Percentiles rank a stretch among this genome's conserved stretches.
Evolutionary conservation across 1,140 invertebrate genomes (phyloP).

Genomic region (Zaprionus africanus): DNA sequence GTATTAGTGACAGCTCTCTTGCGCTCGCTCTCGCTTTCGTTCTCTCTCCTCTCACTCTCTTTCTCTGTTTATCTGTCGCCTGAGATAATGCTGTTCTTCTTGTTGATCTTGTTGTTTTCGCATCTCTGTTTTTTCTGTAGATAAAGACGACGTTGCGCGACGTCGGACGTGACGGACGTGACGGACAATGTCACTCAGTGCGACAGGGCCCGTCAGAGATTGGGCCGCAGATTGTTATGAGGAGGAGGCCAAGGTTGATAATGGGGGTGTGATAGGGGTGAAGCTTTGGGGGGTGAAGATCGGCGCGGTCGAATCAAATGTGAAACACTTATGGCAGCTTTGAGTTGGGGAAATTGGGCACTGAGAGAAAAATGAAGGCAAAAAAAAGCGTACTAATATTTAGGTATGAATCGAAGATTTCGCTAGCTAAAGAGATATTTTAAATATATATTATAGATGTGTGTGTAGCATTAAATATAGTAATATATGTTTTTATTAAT

Average conservation of each 20-base stretch:
- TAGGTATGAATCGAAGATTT: too few relatives aligned
- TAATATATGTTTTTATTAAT: too few relatives aligned
- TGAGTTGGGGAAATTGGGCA: not conserved
- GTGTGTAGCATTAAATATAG: too few relatives aligned
- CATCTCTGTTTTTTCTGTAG: not conserved
- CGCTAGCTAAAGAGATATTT: too few relatives aligned
- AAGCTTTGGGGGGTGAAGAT: not conserved
- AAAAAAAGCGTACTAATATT: too few relatives aligned
- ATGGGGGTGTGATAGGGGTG: not conserved
- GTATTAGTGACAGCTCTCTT: constrained; percentile 54
- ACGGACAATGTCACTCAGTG: constrained; percentile 5
- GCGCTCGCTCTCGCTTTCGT: constrained; percentile 16
- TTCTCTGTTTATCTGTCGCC: not conserved
- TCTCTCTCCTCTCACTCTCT: not conserved
- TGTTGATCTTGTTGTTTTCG: not conserved
- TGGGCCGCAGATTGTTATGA: constrained; percentile 3
- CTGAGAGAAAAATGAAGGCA: not conserved
- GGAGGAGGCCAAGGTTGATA: constrained; percentile 4
- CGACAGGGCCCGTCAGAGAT: constrained; percentile 2
- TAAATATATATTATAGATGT: too few relatives aligned
- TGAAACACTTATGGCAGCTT: not conserved
- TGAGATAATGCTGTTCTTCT: not conserved
- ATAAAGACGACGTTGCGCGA: not conserved
- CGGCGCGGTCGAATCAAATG: not conserved
- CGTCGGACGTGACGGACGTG: not conserved